phyloP scores from a whole-genome alignment of 2,888 invertebrate species.

The Silvanus unidentatus region DNA sequence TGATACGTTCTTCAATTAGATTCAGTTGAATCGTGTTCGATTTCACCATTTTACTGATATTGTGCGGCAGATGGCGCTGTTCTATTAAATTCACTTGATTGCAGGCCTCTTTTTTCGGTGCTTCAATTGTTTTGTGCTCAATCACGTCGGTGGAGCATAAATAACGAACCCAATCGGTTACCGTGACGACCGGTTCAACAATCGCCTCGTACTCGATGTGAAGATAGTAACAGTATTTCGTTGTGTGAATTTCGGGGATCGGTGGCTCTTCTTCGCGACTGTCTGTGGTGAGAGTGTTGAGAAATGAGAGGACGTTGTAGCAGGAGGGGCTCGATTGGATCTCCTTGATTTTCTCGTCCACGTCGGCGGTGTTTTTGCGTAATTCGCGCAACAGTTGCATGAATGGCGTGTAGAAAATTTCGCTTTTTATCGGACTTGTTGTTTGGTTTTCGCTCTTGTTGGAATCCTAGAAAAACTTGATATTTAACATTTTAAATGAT shows the following conservation, averaged over 20 bases:
- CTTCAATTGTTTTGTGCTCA: no score
- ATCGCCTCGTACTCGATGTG: no score
- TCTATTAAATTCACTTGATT: no score
- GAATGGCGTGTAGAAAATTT: conserved; percentile 27
- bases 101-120: not conserved
- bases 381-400: conserved; percentile 26
- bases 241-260: not conserved
- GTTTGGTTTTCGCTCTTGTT: no score
- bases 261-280: conserved; percentile 2
- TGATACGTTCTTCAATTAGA: no score
- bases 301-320: conserved; percentile 28
- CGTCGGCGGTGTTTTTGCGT: conserved; percentile 10
- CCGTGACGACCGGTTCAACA: no score
- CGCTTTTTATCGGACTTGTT: conserved; percentile 8
- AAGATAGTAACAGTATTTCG: no score
- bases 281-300: conserved; percentile 26
- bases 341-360: conserved; percentile 5
- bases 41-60: no score
- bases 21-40: no score
- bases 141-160: not conserved
- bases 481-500: no score
- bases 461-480: no score
- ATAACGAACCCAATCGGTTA: not conserved
- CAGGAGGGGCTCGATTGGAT: conserved; percentile 21
- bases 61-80: no score